Evolutionary conservation across 2,113 vertebrate genomes (phyloP).

Genomic region (Cololabis saira): DNA sequence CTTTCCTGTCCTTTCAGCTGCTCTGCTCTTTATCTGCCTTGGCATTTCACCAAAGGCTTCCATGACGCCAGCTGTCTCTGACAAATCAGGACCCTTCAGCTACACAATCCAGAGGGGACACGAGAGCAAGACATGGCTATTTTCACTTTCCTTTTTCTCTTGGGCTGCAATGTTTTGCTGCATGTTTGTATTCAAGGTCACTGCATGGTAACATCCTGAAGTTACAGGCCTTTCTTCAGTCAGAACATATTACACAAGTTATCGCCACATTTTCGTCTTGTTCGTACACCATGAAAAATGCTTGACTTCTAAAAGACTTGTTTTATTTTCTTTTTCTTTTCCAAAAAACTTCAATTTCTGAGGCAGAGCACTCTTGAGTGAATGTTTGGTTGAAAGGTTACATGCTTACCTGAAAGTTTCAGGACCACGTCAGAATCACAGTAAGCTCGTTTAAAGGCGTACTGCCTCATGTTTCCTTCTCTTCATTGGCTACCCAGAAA

Average conservation of each 20-base stretch:
- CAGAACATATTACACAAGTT: slow-evolving; percentile 14
- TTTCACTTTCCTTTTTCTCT: slow-evolving; percentile 18
- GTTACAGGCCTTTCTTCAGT: background rate
- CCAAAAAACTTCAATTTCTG: no score
- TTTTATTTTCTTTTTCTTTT: background rate
- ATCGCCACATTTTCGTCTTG: background rate
- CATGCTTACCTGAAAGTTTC: no score
- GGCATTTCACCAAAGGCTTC: slow-evolving; percentile 66
- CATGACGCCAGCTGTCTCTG: slow-evolving; percentile 67
- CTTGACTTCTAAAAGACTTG: background rate
- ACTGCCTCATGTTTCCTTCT: no score
- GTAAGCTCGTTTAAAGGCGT: no score
- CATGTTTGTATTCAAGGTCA: slow-evolving; percentile 44
- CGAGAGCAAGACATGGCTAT: slow-evolving; percentile 22
- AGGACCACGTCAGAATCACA: no score
- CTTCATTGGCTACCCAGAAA: no score
- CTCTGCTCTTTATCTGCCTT: slow-evolving; percentile 38
- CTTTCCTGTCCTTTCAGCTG: no score
- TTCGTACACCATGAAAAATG: background rate
- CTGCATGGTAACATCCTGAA: background rate
- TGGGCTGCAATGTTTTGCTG: background rate
- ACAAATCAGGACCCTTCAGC: slow-evolving; percentile 57
- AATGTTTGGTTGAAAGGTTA: no score
- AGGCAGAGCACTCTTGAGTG: no score
- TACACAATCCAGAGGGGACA: slow-evolving; percentile 15